These are phyloP conservation scores for Setophaga kirtlandii DNA, from an alignment of 2,113 vertebrate species.

Conservation along the genomic window DNA sequence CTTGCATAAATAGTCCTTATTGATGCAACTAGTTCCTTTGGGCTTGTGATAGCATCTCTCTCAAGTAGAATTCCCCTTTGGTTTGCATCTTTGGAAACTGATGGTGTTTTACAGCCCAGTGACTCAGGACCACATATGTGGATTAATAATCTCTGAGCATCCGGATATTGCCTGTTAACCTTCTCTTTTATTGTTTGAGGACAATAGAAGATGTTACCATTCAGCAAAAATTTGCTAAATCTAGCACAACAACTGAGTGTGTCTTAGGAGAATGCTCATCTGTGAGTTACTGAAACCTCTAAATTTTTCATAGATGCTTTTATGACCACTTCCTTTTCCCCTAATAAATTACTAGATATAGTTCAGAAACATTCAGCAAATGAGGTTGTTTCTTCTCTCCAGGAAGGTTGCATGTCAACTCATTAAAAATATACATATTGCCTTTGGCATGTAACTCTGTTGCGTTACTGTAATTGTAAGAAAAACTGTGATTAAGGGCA, in stretches of 20 bases:
- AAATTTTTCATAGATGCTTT: not conserved
- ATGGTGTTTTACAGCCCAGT: conserved; percentile 46
- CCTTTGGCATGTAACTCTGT: conserved; percentile 60
- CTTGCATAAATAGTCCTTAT: conserved; percentile 24
- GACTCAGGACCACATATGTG: conserved; percentile 55
- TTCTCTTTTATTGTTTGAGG: conserved; percentile 50
- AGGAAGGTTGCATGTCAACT: conserved; percentile 60
- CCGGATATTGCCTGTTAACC: conserved; percentile 35
- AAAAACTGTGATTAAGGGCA: conserved; percentile 67
- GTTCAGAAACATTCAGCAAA: conserved; percentile 1
- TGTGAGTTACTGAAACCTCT: not conserved
- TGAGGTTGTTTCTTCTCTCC: conserved; percentile 38
- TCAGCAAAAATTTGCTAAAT: conserved; percentile 31
- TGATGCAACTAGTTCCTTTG: conserved; percentile 33
- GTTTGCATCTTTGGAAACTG: conserved; percentile 49
- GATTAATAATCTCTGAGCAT: conserved; percentile 25
- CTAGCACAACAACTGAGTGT: not conserved
- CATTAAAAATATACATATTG: conserved; percentile 70
- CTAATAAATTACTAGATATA: conserved; percentile 37
- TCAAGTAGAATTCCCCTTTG: conserved; percentile 36
- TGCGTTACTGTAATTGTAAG: conserved; percentile 66
- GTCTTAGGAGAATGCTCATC: not conserved
- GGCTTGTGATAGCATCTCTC: conserved; percentile 39
- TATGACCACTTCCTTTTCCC: not conserved
- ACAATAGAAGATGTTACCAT: conserved; percentile 35